These are phyloP conservation scores for Tiliacea citrago DNA, from an alignment of 2,888 invertebrate genomes.

Conservation along the genomic window DNA sequence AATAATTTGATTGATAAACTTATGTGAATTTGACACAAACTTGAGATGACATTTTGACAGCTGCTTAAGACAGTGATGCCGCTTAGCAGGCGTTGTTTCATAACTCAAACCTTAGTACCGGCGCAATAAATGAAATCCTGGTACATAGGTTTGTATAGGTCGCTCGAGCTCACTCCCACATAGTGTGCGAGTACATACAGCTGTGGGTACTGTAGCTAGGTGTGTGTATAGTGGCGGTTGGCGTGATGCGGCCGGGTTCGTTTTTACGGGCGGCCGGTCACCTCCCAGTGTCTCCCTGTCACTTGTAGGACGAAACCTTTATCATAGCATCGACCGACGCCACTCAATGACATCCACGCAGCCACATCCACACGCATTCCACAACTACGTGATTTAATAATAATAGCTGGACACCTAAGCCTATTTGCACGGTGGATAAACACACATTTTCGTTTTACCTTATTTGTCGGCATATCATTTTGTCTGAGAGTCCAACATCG, in stretches of 20 bases:
- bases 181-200: constrained; percentile 45
- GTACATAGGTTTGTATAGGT: constrained; percentile 37
- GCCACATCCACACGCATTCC: constrained; percentile 30
- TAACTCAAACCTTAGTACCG: constrained; percentile 16
- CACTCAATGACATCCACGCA: constrained; percentile 58
- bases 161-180: constrained; percentile 52
- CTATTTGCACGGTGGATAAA: constrained; percentile 45
- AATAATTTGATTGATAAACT: constrained; percentile 18
- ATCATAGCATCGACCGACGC: constrained; percentile 65
- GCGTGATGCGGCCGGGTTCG: constrained; percentile 64
- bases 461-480: constrained; percentile 31
- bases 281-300: constrained; percentile 67
- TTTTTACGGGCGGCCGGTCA: constrained; percentile 68
- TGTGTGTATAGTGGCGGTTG: constrained; percentile 44
- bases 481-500: constrained; percentile 18
- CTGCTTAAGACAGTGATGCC: background rate
- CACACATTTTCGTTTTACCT: constrained; percentile 40
- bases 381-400: constrained; percentile 13
- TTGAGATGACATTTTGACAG: constrained; percentile 8
- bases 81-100: constrained; percentile 13
- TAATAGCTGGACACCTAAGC: constrained; percentile 39
- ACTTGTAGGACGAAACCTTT: constrained; percentile 66
- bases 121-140: constrained; percentile 50
- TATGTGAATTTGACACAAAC: background rate
- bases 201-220: constrained; percentile 29